Conservation (phyloP, 2,888 invertebrate genomes). For the Ectobius pallidus region DNA sequence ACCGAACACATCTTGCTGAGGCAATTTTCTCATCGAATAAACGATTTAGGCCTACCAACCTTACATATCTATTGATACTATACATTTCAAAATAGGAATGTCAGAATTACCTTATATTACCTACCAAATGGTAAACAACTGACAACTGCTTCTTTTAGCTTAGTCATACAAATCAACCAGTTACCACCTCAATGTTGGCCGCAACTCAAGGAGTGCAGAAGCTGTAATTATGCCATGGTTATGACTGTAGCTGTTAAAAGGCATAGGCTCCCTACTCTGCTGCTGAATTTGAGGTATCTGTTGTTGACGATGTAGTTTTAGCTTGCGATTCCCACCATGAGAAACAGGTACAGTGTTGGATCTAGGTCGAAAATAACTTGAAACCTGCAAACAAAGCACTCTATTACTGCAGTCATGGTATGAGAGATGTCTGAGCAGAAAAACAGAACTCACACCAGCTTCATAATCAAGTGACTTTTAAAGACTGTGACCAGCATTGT, state of each 20-base stretch:
- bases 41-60: no score
- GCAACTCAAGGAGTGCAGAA: constrained; percentile 1
- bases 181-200: no score
- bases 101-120: no score
- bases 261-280: neutral
- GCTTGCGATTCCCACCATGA: neutral
- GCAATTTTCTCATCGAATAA: no score
- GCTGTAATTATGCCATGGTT: neutral
- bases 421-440: neutral
- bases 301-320: neutral
- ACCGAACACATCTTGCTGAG: no score
- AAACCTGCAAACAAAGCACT: neutral
- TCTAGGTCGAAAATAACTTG: neutral
- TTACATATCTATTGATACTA: no score
- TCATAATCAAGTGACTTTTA: neutral
- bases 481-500: no score
- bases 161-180: no score
- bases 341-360: neutral
- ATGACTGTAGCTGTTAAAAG: neutral
- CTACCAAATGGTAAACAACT: no score
- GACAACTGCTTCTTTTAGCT: no score
- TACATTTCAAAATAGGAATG: no score
- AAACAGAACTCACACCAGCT: no score
- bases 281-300: neutral
- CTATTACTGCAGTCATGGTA: neutral